Percentiles rank a stretch among this genome's conserved stretches.
Evolutionary conservation across 2,113 vertebrate species (phyloP).

Genomic region (Tragelaphus strepsiceros): DNA sequence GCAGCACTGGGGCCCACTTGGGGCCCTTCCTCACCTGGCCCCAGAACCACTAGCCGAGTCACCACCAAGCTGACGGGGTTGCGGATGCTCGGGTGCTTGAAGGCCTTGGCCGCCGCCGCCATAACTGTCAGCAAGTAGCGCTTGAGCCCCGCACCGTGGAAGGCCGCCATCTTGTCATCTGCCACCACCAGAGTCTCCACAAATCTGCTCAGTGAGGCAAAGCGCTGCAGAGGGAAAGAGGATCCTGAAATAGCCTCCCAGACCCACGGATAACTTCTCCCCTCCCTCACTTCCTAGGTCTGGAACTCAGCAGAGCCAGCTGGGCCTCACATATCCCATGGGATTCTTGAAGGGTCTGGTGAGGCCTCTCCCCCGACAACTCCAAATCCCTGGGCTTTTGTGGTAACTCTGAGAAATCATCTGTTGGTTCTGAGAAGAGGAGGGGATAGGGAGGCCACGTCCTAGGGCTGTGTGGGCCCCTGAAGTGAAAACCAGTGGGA

Average conservation of each 20-base stretch:
- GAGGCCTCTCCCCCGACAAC: not conserved
- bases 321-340: not conserved
- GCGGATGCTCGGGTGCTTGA: constrained; percentile 79
- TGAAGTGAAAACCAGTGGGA: not conserved
- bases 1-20: constrained; percentile 75
- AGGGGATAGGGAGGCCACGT: not conserved
- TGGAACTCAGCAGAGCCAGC: constrained; percentile 16
- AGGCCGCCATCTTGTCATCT: constrained; percentile 78
- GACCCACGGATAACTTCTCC: not conserved
- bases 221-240: constrained; percentile 67
- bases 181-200: constrained; percentile 83
- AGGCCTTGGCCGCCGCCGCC: constrained; percentile 77
- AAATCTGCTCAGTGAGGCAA: constrained; percentile 76
- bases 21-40: constrained; percentile 72
- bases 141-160: constrained; percentile 75
- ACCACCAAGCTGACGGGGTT: constrained; percentile 79
- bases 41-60: constrained; percentile 78
- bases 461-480: not conserved
- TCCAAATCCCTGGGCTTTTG: constrained; percentile 15
- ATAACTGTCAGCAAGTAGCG: constrained; percentile 80
- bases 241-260: not conserved
- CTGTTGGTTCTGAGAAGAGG: constrained; percentile 21
- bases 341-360: not conserved
- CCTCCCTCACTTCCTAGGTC: not conserved
- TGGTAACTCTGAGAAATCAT: constrained; percentile 33